Percentiles rank a stretch among this genome's conserved stretches.
Evolutionary conservation across 2,888 invertebrate species (phyloP).

Genomic region (Tineola bisselliella): DNA sequence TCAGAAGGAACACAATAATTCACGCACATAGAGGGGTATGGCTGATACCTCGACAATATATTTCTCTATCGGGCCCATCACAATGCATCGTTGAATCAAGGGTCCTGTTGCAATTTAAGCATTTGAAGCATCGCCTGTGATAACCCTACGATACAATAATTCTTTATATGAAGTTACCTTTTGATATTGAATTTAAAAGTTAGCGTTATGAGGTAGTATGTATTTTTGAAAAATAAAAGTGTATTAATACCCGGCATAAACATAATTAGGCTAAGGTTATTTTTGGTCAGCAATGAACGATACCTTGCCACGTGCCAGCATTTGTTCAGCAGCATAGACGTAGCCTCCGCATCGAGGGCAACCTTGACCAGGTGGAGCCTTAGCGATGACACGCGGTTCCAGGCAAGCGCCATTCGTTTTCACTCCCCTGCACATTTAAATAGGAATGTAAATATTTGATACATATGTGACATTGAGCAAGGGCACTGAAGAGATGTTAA

Average conservation of each 20-base stretch:
- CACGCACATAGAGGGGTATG: conserved; percentile 21
- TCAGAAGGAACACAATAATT: conserved; percentile 22
- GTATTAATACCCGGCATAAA: too few species aligned
- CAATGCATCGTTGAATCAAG: conserved; percentile 90
- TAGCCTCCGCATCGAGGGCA: conserved; percentile 90
- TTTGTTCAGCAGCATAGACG: conserved; percentile 92
- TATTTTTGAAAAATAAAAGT: too few species aligned
- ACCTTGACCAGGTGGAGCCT: conserved; percentile 85
- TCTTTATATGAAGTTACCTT: background rate
- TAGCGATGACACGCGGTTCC: conserved; percentile 78
- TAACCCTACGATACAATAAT: conserved; percentile 74
- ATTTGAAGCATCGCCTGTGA: conserved; percentile 92
- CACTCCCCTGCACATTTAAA: conserved; percentile 39
- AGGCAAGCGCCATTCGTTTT: conserved; percentile 72
- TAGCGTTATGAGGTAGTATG: too few species aligned
- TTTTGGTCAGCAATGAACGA: conserved; percentile 36
- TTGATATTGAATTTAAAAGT: too few species aligned
- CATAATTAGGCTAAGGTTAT: background rate
- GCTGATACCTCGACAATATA: conserved; percentile 89
- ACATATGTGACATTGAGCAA: conserved; percentile 32
- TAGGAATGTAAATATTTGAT: background rate
- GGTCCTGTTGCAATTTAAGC: conserved; percentile 83
- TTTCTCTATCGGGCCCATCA: conserved; percentile 91
- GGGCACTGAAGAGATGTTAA: conserved; percentile 58
- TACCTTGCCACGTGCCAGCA: conserved; percentile 90